Evolutionary conservation across 2,888 invertebrate genomes (phyloP).

Genomic region (Acleris cristana): DNA sequence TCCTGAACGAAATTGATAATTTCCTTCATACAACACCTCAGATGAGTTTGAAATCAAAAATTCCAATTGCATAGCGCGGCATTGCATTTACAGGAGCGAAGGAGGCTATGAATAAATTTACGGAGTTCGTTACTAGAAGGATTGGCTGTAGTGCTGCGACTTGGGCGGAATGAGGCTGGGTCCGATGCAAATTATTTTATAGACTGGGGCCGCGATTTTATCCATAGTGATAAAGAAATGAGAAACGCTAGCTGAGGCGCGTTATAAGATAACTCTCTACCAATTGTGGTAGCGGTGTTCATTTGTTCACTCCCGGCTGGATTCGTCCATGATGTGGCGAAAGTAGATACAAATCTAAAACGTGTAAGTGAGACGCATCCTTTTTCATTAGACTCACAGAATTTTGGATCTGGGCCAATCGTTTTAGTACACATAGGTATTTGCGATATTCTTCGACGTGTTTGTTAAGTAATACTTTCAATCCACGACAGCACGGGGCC

Average conservation of each 20-base stretch:
- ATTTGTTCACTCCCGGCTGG: too few species aligned
- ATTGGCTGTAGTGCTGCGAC: conserved; percentile 54
- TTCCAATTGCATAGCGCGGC: conserved; percentile 62
- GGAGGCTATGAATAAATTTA: conserved; percentile 78
- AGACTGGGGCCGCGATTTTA: conserved; percentile 29
- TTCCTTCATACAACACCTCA: conserved; percentile 39
- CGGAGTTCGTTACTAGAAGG: conserved; percentile 66
- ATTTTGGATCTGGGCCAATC: too few species aligned
- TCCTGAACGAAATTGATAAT: conserved; percentile 10
- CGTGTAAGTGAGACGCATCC: too few species aligned
- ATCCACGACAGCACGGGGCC: too few species aligned
- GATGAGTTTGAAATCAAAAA: conserved; percentile 65
- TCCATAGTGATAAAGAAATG: conserved; percentile 9
- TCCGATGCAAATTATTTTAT: conserved; percentile 65
- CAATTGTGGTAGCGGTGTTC: too few species aligned
- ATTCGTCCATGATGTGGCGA: too few species aligned
- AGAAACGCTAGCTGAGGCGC: background rate
- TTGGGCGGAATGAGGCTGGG: conserved; percentile 50
- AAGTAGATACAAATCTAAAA: too few species aligned
- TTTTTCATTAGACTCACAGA: too few species aligned
- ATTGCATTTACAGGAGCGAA: conserved; percentile 66
- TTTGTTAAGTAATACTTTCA: too few species aligned
- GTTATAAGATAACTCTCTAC: background rate
- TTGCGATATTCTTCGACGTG: too few species aligned
- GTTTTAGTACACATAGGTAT: too few species aligned